These are phyloP conservation scores for Yoshiicerus persimilis DNA, from an alignment of 1,140 invertebrate genomes.

Conservation along the genomic window DNA sequence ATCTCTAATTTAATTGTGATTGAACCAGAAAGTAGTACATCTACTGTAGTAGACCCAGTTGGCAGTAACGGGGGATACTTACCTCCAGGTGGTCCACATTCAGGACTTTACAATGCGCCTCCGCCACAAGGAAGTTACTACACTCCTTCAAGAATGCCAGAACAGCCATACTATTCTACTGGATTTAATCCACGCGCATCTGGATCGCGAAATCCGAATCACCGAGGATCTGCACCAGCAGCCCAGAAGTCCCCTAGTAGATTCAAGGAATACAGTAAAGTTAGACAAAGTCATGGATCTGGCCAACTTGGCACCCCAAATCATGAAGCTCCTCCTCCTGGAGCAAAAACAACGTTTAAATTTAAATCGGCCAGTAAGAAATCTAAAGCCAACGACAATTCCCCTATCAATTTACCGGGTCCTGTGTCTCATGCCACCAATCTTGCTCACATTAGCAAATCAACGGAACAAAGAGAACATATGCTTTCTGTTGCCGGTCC, in stretches of 20 bases:
- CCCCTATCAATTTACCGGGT: not conserved
- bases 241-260: not conserved
- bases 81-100: not conserved
- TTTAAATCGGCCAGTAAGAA: not conserved
- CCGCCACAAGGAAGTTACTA: not conserved
- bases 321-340: not conserved
- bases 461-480: not conserved
- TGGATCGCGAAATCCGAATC: not conserved
- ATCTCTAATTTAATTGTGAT: constrained; percentile 46
- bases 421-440: not conserved
- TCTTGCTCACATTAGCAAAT: not conserved
- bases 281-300: not conserved
- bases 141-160: not conserved
- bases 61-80: not conserved
- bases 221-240: not conserved
- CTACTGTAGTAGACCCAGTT: not conserved
- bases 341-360: not conserved
- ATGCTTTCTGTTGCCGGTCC: not conserved
- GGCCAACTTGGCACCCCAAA: not conserved
- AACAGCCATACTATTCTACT: not conserved
- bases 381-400: not conserved
- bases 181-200: not conserved
- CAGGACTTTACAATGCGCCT: not conserved
- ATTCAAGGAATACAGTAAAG: not conserved
- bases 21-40: constrained; percentile 42